phyloP scores from a whole-genome alignment of 2,888 invertebrate species.

The Podotricha telesiphe region DNA sequence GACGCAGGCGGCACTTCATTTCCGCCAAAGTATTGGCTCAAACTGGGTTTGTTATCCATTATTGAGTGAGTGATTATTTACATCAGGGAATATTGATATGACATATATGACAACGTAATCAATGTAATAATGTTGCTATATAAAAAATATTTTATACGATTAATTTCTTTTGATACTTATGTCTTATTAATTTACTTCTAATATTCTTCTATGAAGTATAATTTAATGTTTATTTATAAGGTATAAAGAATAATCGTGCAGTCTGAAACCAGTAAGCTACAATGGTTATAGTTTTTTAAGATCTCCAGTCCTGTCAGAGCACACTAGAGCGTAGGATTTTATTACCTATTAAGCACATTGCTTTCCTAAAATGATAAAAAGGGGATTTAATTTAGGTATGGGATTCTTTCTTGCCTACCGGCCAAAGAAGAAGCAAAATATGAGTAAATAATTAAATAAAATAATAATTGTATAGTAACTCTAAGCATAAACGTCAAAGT shows the following conservation, averaged over 20 bases:
- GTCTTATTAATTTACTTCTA: neutral
- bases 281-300: no score
- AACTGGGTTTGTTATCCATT: constrained; percentile 80
- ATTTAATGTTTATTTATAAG: no score
- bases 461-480: neutral
- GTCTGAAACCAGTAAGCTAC: no score
- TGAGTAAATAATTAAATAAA: neutral
- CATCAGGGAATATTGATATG: constrained; percentile 17
- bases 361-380: no score
- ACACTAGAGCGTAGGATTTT: no score
- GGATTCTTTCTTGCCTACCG: no score
- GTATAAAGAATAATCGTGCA: no score
- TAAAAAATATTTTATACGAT: neutral
- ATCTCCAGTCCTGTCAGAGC: no score
- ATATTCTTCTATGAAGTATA: neutral
- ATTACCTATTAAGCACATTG: no score
- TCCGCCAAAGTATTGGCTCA: constrained; percentile 84
- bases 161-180: neutral
- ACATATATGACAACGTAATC: no score
- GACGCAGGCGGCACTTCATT: constrained; percentile 71
- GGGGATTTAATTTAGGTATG: no score
- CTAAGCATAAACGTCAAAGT: constrained; percentile 13
- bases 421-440: neutral
- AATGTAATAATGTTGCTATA: neutral
- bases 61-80: constrained; percentile 22